Evolutionary conservation across 2,113 vertebrate species (phyloP), one percentile per base, ranked within the genome.

Genomic region (Lichenostomus cassidix): DNA sequence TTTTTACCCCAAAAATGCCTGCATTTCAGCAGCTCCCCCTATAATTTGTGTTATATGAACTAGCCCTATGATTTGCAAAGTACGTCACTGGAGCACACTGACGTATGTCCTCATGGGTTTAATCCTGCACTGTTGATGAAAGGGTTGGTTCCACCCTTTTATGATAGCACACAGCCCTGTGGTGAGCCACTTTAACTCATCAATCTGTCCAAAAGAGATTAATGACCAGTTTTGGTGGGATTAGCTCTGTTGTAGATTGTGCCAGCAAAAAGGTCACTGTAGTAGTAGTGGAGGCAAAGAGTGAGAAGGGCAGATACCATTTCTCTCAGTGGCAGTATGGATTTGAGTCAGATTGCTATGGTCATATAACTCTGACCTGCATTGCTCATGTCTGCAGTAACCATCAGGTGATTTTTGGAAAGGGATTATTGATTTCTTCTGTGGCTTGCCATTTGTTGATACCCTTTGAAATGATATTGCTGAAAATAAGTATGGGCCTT

Each of bases 111-210:
- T 91, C 56, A n/a, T 55, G 49, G 21, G 46, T 89, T 93, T 97
- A 97, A 96, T 97, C 83, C 76, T 28, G 19, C 17, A 3, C 27
- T 78, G 89, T 55, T 97, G 80, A 95, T 96, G 89, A 95, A 83
- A 87, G 44, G 19, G 9, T 47, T 90, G 92, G 91, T 74, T 93
- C 95, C 94, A 39, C 92, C 91, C 89, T 87, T 88, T 55, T 2
- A 4, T 91, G 91, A 83, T 83, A 78, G 83, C 69, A 52, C n/a
- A 8, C 80, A 83, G 74, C 52, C 52, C 46, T 53, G 23, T 76
- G 41, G 58, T 71, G 75, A 90, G 42, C 65, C 63, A 77, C 49
- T 88, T 90, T 74, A 89, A 68, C 86, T 94, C 80, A 63, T 83
- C 76, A 52, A 3, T 33, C 83, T 87, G 73, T 86, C 91, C 12